Base-by-base conservation (phyloP, 1,140 invertebrate genomes). In the Oryctes rhinoceros region DNA sequence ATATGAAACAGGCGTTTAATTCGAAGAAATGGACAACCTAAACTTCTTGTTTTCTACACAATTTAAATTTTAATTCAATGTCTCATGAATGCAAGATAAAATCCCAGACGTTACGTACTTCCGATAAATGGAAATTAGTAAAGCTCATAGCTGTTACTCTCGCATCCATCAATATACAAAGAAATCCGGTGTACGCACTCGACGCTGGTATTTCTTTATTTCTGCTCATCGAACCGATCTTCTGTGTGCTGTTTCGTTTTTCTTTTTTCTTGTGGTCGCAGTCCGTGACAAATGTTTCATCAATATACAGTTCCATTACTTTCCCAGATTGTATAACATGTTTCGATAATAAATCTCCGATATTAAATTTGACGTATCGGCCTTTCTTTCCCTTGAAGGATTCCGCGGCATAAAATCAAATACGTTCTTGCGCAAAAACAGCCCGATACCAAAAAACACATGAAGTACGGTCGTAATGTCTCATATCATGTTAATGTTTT, bases 401-500 rank as follows among this genome's bases (percentile, higher is more conserved):
- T 30, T 18, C 13, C 3, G 65, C 53, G 24, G 13, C 65, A 71
- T 71, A 71, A 37, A 71, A 71, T 71, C 65, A 71, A 71, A 71
- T 71, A 71, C 65, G 65, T 71, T 71, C 20, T 18, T 67, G 30
- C 3, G n/a, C 18, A 71, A 71, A 30, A 11, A 30, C 20, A 4
- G 65, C 35, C 24, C 65, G 65, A 71, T 71, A 71, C 65, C 65
- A 15, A 35, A 24, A 71, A 71, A 71, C 37, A 71, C 65, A 71
- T 35, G 65, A 71, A 71, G 35, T 71, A 71, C 65, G 65, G 65
- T 37, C 65, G 20, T 71, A 71, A 71, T 24, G 65, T 11, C 65
- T 71, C 24, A 71, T 71, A 71, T 71, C 65, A 35, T 71, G 65
- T 71, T 71, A 71, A 71, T 71, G 65, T 71, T 71, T 71, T 71